phyloP scores from a whole-genome alignment of 2,888 invertebrate species.

The Morpho helenor region DNA sequence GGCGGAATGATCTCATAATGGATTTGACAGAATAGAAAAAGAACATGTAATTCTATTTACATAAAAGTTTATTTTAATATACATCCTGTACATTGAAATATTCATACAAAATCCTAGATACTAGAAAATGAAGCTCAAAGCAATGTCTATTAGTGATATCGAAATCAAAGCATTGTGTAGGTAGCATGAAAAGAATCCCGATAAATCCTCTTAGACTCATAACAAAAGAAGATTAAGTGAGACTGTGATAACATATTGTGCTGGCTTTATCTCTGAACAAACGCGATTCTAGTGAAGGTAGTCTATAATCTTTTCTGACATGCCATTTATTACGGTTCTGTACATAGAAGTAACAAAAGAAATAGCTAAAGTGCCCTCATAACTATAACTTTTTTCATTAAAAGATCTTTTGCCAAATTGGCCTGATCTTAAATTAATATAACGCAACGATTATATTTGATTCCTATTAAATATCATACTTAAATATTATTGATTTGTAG shows the following conservation, averaged over 20 bases:
- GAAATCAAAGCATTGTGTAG: slow-evolving; percentile 38
- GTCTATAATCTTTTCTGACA: slow-evolving; percentile 32
- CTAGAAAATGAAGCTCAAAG: not conserved
- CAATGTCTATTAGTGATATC: slow-evolving; percentile 35
- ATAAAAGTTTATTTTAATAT: no score
- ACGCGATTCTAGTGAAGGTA: slow-evolving; percentile 45
- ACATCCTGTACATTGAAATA: not conserved
- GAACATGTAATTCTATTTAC: no score
- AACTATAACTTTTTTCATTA: no score
- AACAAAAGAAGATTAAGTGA: slow-evolving; percentile 61
- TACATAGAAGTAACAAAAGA: not conserved
- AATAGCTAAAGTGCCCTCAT: not conserved
- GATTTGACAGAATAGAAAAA: no score
- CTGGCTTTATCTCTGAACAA: slow-evolving; percentile 41
- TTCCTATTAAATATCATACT: no score
- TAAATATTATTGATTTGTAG: no score
- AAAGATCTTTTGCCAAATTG: no score
- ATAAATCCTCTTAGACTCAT: slow-evolving; percentile 56
- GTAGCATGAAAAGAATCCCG: slow-evolving; percentile 44
- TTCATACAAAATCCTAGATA: not conserved
- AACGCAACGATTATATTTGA: no score
- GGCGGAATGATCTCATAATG: no score
- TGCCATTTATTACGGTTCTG: not conserved
- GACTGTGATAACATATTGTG: slow-evolving; percentile 53
- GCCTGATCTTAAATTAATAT: no score